phyloP scores from a whole-genome alignment of 2,113 vertebrate genomes.

The Pogona vitticeps region DNA sequence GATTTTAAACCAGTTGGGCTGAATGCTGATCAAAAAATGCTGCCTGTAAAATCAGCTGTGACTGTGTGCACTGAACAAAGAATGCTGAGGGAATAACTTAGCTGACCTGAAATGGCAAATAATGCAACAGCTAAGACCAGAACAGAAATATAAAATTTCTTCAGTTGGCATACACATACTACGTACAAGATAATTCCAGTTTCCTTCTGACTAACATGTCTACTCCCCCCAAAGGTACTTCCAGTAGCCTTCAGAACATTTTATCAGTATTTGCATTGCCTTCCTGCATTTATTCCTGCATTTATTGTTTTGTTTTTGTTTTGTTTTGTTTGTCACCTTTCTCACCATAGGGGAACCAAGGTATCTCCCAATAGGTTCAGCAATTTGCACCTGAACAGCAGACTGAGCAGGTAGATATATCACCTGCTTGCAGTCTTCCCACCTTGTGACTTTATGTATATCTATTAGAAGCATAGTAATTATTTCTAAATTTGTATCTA shows the following conservation, averaged over 20 bases:
- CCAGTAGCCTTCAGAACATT: not conserved
- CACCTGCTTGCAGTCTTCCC: not conserved
- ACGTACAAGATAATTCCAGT: not conserved
- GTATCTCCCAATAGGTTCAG: no score
- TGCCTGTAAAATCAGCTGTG: not conserved
- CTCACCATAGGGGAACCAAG: no score
- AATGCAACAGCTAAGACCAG: constrained; percentile 1
- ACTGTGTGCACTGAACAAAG: constrained; percentile 17
- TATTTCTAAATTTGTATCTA: not conserved
- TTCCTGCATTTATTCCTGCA: not conserved
- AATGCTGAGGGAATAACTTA: not conserved
- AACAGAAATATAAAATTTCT: constrained; percentile 21
- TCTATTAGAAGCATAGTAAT: not conserved
- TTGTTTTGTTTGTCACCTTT: no score
- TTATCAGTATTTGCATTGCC: not conserved
- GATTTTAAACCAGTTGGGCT: not conserved
- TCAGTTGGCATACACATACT: constrained; percentile 11
- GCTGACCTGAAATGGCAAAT: constrained; percentile 41
- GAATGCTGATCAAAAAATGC: constrained; percentile 4
- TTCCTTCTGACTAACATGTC: not conserved
- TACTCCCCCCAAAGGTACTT: not conserved
- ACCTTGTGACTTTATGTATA: not conserved
- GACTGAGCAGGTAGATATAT: no score
- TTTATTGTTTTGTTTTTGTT: no score
- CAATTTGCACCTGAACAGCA: no score